Conservation (phyloP, 1,140 invertebrate genomes). For the Philotrypesis tridentata region DNA sequence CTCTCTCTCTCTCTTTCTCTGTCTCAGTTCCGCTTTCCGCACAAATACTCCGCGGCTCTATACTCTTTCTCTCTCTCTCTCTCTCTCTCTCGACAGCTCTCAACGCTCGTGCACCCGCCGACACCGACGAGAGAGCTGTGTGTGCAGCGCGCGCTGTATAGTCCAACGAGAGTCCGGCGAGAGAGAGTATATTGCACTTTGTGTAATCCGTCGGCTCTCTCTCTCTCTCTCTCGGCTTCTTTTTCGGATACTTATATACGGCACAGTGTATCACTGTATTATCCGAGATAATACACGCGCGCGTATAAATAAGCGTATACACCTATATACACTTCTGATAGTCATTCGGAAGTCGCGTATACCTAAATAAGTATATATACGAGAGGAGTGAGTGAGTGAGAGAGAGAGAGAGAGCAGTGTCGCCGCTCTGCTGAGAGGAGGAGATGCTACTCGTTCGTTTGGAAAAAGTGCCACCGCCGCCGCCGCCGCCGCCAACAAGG, state of each 20-base stretch:
- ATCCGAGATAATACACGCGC: no score
- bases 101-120: not conserved
- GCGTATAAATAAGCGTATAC: no score
- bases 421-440: not conserved
- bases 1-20: slow-evolving; percentile 6
- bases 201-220: not conserved
- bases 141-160: no score
- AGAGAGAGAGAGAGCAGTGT: not conserved
- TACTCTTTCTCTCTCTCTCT: slow-evolving; percentile 20
- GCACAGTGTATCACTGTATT: no score
- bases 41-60: slow-evolving; percentile 20
- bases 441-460: not conserved
- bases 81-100: not conserved
- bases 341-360: not conserved
- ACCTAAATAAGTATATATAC: no score
- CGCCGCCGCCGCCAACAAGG: slow-evolving; percentile 29
- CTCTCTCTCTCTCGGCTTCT: no score
- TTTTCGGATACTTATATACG: no score
- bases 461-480: slow-evolving; percentile 40
- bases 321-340: not conserved
- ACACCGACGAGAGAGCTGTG: no score
- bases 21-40: slow-evolving; percentile 45
- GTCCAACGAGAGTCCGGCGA: no score
- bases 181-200: slow-evolving; percentile 2
- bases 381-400: no score